Conservation (phyloP, 2,113 vertebrate species). For the Cyprinodon tularosa region DNA sequence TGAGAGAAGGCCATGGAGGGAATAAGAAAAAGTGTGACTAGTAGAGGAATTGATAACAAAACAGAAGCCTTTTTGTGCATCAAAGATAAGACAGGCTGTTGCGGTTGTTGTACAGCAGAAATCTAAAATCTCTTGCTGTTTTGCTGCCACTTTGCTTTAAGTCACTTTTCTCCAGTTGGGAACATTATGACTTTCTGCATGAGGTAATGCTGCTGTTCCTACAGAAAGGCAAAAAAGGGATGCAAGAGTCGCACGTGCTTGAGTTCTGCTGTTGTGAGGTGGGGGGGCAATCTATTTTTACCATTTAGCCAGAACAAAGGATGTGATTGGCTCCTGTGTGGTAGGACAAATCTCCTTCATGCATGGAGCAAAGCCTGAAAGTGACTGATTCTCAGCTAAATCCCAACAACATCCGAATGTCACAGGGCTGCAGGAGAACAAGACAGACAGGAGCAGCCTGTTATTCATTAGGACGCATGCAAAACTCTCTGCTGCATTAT, state of each 20-base stretch:
- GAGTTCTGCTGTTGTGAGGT: neutral
- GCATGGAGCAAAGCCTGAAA: slow-evolving; percentile 60
- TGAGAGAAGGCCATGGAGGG: slow-evolving; percentile 13
- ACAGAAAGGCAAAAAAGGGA: slow-evolving; percentile 62
- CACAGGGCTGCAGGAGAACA: slow-evolving; percentile 45
- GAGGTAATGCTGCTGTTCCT: slow-evolving; percentile 75
- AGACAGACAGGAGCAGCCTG: slow-evolving; percentile 39
- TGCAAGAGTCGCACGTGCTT: slow-evolving; percentile 33
- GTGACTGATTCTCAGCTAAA: slow-evolving; percentile 67
- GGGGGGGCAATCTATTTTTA: slow-evolving; percentile 75
- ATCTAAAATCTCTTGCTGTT: slow-evolving; percentile 61
- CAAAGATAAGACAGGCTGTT: slow-evolving; percentile 49
- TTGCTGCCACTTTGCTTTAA: slow-evolving; percentile 80
- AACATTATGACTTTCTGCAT: slow-evolving; percentile 82
- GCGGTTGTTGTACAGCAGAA: slow-evolving; percentile 72
- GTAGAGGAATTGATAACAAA: slow-evolving; percentile 17
- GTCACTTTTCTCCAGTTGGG: slow-evolving; percentile 76
- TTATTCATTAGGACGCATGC: slow-evolving; percentile 31
- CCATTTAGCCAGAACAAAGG: slow-evolving; percentile 76
- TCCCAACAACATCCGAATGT: slow-evolving; percentile 57
- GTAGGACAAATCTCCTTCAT: slow-evolving; percentile 61
- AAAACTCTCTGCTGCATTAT: slow-evolving; percentile 4
- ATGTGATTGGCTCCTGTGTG: slow-evolving; percentile 67
- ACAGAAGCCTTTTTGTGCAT: slow-evolving; percentile 30
- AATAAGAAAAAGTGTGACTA: slow-evolving; percentile 23